Evolutionary conservation across 2,113 vertebrate species (phyloP).

Genomic region (Atractosteus spatula): DNA sequence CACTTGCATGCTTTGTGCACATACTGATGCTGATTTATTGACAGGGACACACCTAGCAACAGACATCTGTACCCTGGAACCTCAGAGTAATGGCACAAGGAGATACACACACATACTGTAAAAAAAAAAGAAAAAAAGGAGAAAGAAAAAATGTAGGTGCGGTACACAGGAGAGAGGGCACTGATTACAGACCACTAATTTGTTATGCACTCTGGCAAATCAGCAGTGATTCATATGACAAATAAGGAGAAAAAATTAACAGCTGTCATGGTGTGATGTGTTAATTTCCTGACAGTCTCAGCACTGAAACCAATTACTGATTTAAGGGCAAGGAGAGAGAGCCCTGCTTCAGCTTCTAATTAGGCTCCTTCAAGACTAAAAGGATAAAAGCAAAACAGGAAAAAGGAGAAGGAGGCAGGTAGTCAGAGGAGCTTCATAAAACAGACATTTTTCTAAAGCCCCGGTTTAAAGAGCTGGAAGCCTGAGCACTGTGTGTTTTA

Average conservation of each 20-base stretch:
- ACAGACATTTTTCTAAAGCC: slow-evolving; percentile 66
- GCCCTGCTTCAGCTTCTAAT: slow-evolving; percentile 92
- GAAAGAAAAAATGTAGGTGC: slow-evolving; percentile 55
- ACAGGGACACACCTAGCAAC: slow-evolving; percentile 75
- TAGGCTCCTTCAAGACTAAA: slow-evolving; percentile 96
- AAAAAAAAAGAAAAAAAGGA: slow-evolving; percentile 22
- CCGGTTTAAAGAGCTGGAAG: slow-evolving; percentile 72
- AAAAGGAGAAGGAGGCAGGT: slow-evolving; percentile 73
- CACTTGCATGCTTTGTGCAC: slow-evolving; percentile 72
- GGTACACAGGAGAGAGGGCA: slow-evolving; percentile 70
- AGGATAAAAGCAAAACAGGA: slow-evolving; percentile 94
- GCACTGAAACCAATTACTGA: slow-evolving; percentile 99
- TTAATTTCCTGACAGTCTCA: slow-evolving; percentile 99
- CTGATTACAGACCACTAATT: slow-evolving; percentile 96
- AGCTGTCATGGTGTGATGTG: slow-evolving; percentile 99
- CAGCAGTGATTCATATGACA: slow-evolving; percentile 91
- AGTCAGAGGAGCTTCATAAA: slow-evolving; percentile 59
- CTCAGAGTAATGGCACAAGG: slow-evolving; percentile 57
- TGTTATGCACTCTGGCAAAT: slow-evolving; percentile 95
- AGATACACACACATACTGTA: slow-evolving; percentile 11
- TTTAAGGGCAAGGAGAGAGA: slow-evolving; percentile 96
- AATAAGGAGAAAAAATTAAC: slow-evolving; percentile 95
- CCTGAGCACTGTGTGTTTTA: slow-evolving; percentile 65
- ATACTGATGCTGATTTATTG: slow-evolving; percentile 81
- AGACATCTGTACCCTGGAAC: slow-evolving; percentile 55